Conservation (phyloP, 2,797 vertebrate species). For the Orestias chungarensis region DNA sequence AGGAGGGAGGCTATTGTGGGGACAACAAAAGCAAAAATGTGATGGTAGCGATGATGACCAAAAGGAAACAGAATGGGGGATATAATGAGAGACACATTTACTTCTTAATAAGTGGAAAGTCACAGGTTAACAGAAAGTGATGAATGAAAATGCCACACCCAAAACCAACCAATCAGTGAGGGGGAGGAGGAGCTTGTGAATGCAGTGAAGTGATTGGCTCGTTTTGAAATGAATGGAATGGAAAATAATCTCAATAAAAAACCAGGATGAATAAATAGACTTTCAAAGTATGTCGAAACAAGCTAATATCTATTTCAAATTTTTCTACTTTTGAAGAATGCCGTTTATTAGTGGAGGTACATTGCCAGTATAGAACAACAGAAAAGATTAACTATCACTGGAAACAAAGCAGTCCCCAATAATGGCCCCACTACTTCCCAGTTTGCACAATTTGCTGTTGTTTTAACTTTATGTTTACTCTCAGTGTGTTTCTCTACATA, state of each 20-base stretch:
- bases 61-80: conserved; percentile 5
- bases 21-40: conserved; percentile 19
- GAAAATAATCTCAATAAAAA: not conserved
- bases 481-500: too few species aligned
- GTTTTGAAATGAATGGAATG: conserved; percentile 34
- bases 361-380: not conserved
- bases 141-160: conserved; percentile 55
- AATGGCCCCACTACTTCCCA: too few species aligned
- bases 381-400: not conserved
- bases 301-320: not conserved
- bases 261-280: not conserved
- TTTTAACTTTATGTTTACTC: too few species aligned
- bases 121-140: conserved; percentile 14
- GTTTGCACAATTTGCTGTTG: too few species aligned
- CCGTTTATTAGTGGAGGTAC: not conserved
- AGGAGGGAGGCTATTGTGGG: conserved; percentile 11
- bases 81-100: not conserved
- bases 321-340: not conserved
- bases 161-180: conserved; percentile 22
- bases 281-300: not conserved
- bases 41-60: conserved; percentile 26
- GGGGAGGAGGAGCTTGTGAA: conserved; percentile 22
- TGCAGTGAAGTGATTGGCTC: conserved; percentile 12
- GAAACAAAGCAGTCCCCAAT: not conserved
- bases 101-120: not conserved